Percentiles rank a stretch among this genome's conserved stretches.
Evolutionary conservation across 2,113 vertebrate species (phyloP).

Genomic region (Antennarius striatus): DNA sequence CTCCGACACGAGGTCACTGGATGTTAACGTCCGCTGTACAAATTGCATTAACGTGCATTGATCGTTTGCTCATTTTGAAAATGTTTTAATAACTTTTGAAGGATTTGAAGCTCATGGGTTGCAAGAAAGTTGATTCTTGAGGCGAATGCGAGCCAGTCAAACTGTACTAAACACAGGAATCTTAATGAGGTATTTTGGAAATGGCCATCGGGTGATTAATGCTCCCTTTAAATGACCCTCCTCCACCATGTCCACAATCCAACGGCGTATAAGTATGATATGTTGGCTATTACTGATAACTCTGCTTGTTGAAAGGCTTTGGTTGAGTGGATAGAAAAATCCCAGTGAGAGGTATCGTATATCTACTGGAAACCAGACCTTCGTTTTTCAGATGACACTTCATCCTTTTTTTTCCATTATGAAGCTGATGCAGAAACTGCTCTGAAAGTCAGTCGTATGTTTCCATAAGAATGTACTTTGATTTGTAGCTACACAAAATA

Average conservation of each 20-base stretch:
- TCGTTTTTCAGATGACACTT: constrained; percentile 46
- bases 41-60: constrained; percentile 22
- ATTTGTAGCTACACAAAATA: constrained; percentile 40
- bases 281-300: constrained; percentile 62
- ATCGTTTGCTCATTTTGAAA: constrained; percentile 29
- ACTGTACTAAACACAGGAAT: constrained; percentile 54
- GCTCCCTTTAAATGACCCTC: constrained; percentile 58
- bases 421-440: constrained; percentile 19
- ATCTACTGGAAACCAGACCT: constrained; percentile 48
- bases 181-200: constrained; percentile 71
- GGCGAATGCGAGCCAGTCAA: constrained; percentile 64
- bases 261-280: constrained; percentile 48
- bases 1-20: not conserved
- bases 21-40: constrained; percentile 11
- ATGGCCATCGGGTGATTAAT: constrained; percentile 66
- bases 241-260: constrained; percentile 36
- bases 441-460: constrained; percentile 9
- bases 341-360: constrained; percentile 58
- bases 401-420: constrained; percentile 56
- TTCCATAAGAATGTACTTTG: constrained; percentile 17
- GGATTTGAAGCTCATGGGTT: constrained; percentile 34
- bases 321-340: constrained; percentile 63
- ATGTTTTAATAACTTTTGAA: constrained; percentile 25
- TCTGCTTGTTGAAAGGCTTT: constrained; percentile 64
- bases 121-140: constrained; percentile 50